Conservation (phyloP, 2,888 invertebrate genomes). For the Brachyptera risi region DNA sequence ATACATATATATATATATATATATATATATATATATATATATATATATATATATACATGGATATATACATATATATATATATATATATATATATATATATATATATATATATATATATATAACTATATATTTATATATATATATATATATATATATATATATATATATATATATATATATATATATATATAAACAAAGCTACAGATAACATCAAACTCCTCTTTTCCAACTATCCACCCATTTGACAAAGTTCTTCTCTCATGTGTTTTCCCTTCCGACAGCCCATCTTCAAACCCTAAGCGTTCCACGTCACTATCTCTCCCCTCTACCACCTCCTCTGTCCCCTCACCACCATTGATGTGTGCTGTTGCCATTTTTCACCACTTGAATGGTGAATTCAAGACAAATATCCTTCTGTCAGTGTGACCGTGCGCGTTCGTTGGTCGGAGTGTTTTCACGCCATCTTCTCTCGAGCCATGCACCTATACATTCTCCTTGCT, state of each 20-base stretch:
- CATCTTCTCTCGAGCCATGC: too few relatives aligned
- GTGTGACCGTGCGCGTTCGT: constrained; percentile 9
- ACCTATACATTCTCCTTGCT: too few relatives aligned
- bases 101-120: too few relatives aligned
- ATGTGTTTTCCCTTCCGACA: constrained; percentile 1
- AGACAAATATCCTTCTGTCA: constrained; percentile 21
- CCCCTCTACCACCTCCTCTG: background rate
- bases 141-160: too few relatives aligned
- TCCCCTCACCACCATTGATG: constrained; percentile 2
- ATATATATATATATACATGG: too few relatives aligned
- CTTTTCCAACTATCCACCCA: constrained; percentile 2
- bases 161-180: too few relatives aligned
- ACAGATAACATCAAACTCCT: constrained; percentile 8
- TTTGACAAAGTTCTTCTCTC: constrained; percentile 5
- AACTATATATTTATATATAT: too few relatives aligned
- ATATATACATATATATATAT: too few relatives aligned
- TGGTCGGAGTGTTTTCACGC: constrained; percentile 1
- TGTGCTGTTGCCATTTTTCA: constrained; percentile 23
- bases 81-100: too few relatives aligned
- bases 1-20: too few relatives aligned
- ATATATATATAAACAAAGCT: too few relatives aligned
- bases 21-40: too few relatives aligned
- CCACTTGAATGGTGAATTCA: constrained; percentile 22
- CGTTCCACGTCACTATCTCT: constrained; percentile 6
- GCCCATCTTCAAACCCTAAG: constrained; percentile 8